Conservation (phyloP, 1,140 invertebrate species). For the fruit fly (Drosophila melanogaster) region Release_6_plus_ISO1_MT NT_033777.3:19676501-19677000, state of each 20-base stretch:
- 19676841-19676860: too few relatives aligned
- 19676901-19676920: background rate
- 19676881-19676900: background rate
- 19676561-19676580: slow-evolving; percentile 32
- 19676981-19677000: slow-evolving; percentile 23
- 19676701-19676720: background rate
- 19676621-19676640: slow-evolving; percentile 31
- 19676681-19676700: slow-evolving; percentile 3
- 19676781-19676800: background rate
- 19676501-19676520: slow-evolving; percentile 82
- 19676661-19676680: slow-evolving; percentile 43
- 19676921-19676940: background rate
- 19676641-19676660: slow-evolving; percentile 29
- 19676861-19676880: background rate
- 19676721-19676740: background rate
- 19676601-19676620: slow-evolving; percentile 31
- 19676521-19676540: slow-evolving; percentile 66
- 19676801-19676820: too few relatives aligned
- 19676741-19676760: background rate
- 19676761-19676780: background rate
- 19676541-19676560: slow-evolving; percentile 51
- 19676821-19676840: too few relatives aligned
- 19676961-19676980: slow-evolving; percentile 16
- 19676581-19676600: slow-evolving; percentile 48
- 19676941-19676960: background rate